phyloP scores from a whole-genome alignment of 2,113 vertebrate genomes.

The Tiliqua scincoides region DNA sequence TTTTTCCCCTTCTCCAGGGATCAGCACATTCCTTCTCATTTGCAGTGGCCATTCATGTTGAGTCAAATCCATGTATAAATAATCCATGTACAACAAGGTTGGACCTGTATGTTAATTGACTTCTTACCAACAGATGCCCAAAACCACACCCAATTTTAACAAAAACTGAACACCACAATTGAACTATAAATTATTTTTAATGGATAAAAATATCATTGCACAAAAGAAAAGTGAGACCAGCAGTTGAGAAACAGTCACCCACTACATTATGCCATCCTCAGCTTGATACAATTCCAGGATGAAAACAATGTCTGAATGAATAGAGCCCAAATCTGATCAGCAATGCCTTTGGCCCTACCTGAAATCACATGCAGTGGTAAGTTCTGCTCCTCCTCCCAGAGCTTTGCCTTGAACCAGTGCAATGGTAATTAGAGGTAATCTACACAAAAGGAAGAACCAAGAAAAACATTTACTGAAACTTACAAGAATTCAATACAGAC shows the following conservation, averaged over 20 bases:
- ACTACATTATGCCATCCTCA: background rate
- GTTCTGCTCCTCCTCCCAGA: conserved; percentile 92
- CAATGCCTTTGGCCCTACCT: conserved; percentile 77
- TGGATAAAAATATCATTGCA: background rate
- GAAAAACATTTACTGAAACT: conserved; percentile 1
- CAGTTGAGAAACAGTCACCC: background rate
- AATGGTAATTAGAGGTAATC: conserved; percentile 92
- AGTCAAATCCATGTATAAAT: no score
- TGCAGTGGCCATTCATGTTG: no score
- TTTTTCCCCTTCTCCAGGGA: no score
- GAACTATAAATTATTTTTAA: background rate
- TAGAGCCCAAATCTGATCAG: background rate
- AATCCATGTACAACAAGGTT: no score
- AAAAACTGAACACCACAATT: background rate
- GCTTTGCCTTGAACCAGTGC: conserved; percentile 92
- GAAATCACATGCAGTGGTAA: conserved; percentile 95
- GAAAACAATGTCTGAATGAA: background rate
- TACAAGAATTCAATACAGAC: conserved; percentile 12
- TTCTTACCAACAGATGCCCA: background rate
- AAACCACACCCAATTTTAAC: background rate
- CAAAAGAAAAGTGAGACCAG: background rate
- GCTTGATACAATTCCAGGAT: background rate
- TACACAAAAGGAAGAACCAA: conserved; percentile 63
- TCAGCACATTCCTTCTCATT: no score
- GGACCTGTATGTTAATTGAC: no score